These are phyloP conservation scores for Strix occidentalis DNA, from an alignment of 2,797 vertebrate species.

Conservation along the genomic window DNA sequence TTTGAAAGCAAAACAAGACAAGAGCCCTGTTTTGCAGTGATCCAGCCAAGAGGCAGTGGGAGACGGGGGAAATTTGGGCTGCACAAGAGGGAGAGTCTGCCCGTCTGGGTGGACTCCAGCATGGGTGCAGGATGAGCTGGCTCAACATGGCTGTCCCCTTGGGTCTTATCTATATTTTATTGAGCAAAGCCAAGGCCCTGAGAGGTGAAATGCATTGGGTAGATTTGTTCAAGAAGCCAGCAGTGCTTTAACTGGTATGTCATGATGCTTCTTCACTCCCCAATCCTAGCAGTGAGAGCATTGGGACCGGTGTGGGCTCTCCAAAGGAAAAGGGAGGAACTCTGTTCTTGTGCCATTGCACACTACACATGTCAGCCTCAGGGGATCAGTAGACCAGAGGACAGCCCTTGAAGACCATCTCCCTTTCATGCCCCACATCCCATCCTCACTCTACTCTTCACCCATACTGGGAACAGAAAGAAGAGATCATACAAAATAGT, in stretches of 20 bases:
- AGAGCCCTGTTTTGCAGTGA: neutral
- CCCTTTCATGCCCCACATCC: neutral
- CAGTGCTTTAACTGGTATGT: neutral
- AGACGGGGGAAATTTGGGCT: neutral
- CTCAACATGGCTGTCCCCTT: neutral
- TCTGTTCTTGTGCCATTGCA: neutral
- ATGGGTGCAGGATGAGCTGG: neutral
- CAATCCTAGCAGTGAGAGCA: rapidly evolving
- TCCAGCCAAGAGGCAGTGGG: neutral
- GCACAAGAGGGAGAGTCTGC: neutral
- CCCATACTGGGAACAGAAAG: neutral
- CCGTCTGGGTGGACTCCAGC: neutral
- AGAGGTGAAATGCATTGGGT: neutral
- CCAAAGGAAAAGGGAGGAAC: neutral
- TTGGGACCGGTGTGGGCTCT: neutral
- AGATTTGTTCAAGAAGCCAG: neutral
- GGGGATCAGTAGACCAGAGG: neutral
- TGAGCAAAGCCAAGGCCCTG: neutral
- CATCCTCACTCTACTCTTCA: rapidly evolving
- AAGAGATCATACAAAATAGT: neutral
- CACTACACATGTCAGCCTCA: neutral
- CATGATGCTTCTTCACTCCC: neutral
- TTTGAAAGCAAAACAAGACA: neutral
- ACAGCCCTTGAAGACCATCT: rapidly evolving
- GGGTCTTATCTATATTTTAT: neutral